Evolutionary conservation across 1,140 invertebrate species (phyloP).

Genomic region (Teleogryllus occipitalis): DNA sequence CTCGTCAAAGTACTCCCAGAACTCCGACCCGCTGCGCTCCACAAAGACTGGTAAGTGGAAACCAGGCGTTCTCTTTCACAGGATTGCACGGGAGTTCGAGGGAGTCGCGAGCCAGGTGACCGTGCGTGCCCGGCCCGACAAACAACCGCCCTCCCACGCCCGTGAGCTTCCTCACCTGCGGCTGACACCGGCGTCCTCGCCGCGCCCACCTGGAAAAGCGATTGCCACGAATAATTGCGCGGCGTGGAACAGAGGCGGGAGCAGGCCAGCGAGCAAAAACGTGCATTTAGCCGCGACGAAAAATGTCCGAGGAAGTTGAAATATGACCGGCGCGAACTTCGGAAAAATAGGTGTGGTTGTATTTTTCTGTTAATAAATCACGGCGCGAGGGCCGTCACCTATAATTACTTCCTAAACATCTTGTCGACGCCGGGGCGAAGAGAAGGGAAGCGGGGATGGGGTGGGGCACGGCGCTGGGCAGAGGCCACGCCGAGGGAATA

Average conservation of each 20-base stretch:
- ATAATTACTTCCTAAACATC: constrained; percentile 1
- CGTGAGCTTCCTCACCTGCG: too few species aligned
- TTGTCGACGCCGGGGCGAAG: background rate
- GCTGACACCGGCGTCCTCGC: too few species aligned
- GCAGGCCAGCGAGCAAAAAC: background rate
- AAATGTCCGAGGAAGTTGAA: background rate
- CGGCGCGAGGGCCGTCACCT: background rate
- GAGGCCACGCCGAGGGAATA: too few species aligned
- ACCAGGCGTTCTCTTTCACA: background rate
- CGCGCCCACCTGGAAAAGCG: too few species aligned
- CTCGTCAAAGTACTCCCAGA: background rate
- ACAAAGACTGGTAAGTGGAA: background rate
- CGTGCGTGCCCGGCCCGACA: too few species aligned
- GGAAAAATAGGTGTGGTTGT: background rate
- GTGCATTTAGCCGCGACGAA: background rate
- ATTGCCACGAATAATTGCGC: too few species aligned
- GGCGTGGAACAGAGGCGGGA: too few species aligned
- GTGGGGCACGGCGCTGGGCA: too few species aligned
- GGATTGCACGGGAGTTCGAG: too few species aligned
- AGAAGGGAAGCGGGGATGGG: background rate
- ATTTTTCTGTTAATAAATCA: background rate
- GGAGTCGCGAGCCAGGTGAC: too few species aligned
- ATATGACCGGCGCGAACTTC: background rate
- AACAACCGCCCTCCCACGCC: too few species aligned
- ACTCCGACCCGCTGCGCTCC: background rate